Evolutionary conservation across 2,888 invertebrate species (phyloP).

Genomic region (Adineta ricciae): DNA sequence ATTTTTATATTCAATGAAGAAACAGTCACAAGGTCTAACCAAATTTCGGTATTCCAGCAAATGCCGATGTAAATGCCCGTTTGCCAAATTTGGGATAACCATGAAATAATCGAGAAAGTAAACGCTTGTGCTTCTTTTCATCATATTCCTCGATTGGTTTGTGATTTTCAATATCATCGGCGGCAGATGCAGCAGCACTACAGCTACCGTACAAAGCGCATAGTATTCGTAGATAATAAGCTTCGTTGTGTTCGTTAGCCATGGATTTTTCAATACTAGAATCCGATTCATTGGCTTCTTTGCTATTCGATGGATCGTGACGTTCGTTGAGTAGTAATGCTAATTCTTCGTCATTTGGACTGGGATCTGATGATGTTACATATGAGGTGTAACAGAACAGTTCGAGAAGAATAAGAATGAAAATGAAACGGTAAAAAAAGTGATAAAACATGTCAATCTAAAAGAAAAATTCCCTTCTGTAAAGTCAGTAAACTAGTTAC

Average conservation of each 20-base stretch:
- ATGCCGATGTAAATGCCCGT: neutral
- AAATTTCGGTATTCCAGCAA: neutral
- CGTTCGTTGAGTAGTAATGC: neutral
- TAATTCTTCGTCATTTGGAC: neutral
- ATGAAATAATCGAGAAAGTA: neutral
- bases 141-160: neutral
- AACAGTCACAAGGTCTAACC: neutral
- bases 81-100: slow-evolving; percentile 17
- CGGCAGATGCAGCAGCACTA: too few relatives aligned
- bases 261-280: neutral
- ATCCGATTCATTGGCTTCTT: neutral
- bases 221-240: neutral
- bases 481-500: neutral
- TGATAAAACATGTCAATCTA: neutral
- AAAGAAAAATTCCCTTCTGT: neutral
- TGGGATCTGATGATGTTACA: neutral
- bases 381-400: neutral
- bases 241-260: neutral
- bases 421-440: neutral
- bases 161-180: neutral
- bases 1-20: neutral
- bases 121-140: neutral
- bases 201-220: neutral
- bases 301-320: neutral
- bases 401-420: neutral